Evolutionary conservation across 2,888 invertebrate genomes (phyloP).

Genomic region (Drosophila quinaria): DNA sequence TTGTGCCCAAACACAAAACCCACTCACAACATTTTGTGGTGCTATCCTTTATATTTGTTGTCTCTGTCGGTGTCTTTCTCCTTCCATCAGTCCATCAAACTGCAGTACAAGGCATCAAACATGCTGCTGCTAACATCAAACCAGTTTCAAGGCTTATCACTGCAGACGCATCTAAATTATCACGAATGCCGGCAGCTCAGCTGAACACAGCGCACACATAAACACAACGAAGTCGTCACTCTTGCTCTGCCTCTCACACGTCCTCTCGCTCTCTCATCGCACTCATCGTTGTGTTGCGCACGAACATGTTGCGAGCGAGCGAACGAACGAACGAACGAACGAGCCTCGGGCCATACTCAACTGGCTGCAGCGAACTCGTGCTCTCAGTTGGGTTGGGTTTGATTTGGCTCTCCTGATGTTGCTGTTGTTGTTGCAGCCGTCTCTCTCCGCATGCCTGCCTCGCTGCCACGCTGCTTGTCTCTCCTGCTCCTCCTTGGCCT

Average conservation of each 20-base stretch:
- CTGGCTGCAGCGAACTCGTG: slow-evolving; percentile 48
- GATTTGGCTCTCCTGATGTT: slow-evolving; percentile 39
- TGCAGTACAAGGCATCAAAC: slow-evolving; percentile 68
- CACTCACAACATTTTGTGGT: slow-evolving; percentile 15
- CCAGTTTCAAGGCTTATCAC: slow-evolving; percentile 77
- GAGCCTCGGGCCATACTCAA: slow-evolving; percentile 43
- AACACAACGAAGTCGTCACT: slow-evolving; percentile 68
- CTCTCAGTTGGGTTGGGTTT: slow-evolving; percentile 38
- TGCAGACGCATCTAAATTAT: slow-evolving; percentile 73
- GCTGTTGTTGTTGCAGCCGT: slow-evolving; percentile 15
- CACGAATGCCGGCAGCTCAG: slow-evolving; percentile 74
- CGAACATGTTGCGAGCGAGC: slow-evolving; percentile 70
- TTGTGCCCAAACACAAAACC: slow-evolving; percentile 27
- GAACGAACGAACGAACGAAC: slow-evolving; percentile 15
- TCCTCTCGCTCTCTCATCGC: background rate
- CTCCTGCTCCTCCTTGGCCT: slow-evolving; percentile 72
- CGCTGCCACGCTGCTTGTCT: slow-evolving; percentile 25
- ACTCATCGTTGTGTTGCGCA: slow-evolving; percentile 31
- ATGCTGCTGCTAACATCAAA: slow-evolving; percentile 71
- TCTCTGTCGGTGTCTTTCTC: background rate
- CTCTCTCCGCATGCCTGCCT: slow-evolving; percentile 8
- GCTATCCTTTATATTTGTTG: slow-evolving; percentile 8
- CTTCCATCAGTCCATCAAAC: slow-evolving; percentile 30
- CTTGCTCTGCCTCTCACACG: slow-evolving; percentile 12
- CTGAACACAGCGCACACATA: slow-evolving; percentile 45